Conservation (phyloP, 2,888 invertebrate species). For the Caenorhabditis angaria region DNA sequence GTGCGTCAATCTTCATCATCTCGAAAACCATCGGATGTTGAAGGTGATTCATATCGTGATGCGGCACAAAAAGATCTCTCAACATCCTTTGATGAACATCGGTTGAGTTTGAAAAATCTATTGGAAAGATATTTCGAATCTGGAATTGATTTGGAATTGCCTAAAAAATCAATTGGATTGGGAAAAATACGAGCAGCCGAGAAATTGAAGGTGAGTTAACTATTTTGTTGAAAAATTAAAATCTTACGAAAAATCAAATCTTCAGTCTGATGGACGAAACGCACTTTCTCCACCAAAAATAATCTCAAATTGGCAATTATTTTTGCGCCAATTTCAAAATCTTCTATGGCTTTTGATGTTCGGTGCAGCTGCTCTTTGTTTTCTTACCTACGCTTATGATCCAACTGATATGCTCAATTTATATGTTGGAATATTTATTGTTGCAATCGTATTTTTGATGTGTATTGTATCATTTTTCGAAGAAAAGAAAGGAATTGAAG, state of each 20-base stretch:
- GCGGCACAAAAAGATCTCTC: slow-evolving; percentile 6
- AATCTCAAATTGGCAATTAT: slow-evolving; percentile 58
- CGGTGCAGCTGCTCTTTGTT: slow-evolving; percentile 56
- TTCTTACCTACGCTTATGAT: slow-evolving; percentile 57
- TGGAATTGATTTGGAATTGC: slow-evolving; percentile 44
- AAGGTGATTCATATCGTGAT: background rate
- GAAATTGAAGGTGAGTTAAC: slow-evolving; percentile 25
- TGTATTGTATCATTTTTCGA: slow-evolving; percentile 60
- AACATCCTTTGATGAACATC: slow-evolving; percentile 59
- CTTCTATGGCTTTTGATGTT: slow-evolving; percentile 67
- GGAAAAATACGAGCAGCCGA: slow-evolving; percentile 32
- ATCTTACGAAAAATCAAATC: background rate
- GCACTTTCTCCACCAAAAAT: slow-evolving; percentile 59
- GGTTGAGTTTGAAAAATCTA: slow-evolving; percentile 53
- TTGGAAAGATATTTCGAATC: slow-evolving; percentile 52
- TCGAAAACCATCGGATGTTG: background rate
- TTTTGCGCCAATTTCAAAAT: slow-evolving; percentile 64
- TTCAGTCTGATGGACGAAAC: slow-evolving; percentile 55
- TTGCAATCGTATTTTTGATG: slow-evolving; percentile 63
- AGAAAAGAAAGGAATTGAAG: slow-evolving; percentile 59
- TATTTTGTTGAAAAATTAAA: background rate
- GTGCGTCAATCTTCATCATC: too few species aligned
- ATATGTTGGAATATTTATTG: slow-evolving; percentile 62
- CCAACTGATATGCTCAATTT: slow-evolving; percentile 53
- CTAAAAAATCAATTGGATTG: slow-evolving; percentile 52